Base-by-base conservation (phyloP, 2,888 invertebrate species). In the Lepidocyrtinus sp. region DNA sequence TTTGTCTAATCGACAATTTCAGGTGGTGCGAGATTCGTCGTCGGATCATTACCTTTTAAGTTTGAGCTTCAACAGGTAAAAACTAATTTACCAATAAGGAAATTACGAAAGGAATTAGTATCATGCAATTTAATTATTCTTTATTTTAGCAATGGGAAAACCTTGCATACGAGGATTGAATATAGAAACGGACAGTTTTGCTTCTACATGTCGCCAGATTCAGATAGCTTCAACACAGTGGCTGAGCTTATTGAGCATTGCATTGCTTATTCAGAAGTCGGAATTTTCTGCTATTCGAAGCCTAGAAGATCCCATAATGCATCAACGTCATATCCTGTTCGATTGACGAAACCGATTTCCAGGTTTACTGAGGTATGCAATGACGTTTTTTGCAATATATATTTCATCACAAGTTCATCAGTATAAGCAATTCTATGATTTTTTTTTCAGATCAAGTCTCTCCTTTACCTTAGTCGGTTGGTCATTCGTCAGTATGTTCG, bases 11-110 rank as follows among this genome's bases (percentile, higher is more conserved):
- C n/a, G n/a, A n/a, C n/a, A n/a, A n/a, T n/a, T n/a, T n/a, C n/a
- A n/a, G n/a, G n/a, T 95, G 79, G 93, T 95, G 2, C 90, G 94
- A n/a, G 94, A 95, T 88, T 94, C 94, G 1, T 93, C 93, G 21
- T 93, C 93, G 74, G 91, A 92, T 85, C 90, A 91, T 81, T 92
- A 93, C 87, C 91, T 94, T 83, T 91, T 94, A 84, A 93, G 93
- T 36, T 89, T 95, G 69, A 94, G 93, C 88, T 94, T 95, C 88
- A 91, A 94, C 80, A 91, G 91, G 87, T 90, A 73, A 45, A 17
- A 17, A 12, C 25, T 36, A 7, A 36, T 36, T 36, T 12, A 50
- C 12, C 2, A 50, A 50, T 50, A 50, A 7, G 9, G 9, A 45
- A 9, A 15, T 9, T 45, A 12, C 15, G 15, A 45, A 15, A 12